Percentiles rank a stretch among this genome's conserved stretches.
These are phyloP conservation scores for Rhynchomys soricoides DNA, from an alignment of 2,113 vertebrate genomes.

Conservation along the genomic window DNA sequence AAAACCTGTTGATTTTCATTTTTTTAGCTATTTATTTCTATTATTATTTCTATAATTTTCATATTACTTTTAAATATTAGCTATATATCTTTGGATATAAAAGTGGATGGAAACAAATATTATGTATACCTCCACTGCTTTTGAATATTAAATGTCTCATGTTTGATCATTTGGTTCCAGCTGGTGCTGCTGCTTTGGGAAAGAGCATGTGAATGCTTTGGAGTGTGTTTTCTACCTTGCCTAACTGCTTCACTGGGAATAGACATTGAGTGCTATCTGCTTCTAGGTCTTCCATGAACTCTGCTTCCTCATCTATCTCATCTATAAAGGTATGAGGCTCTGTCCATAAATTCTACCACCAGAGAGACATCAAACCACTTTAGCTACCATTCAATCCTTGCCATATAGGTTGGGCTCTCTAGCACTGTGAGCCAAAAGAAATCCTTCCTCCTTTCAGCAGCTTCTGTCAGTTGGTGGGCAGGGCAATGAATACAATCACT, in stretches of 20 bases:
- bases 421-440: not conserved
- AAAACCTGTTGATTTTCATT: not conserved
- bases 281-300: not conserved
- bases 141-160: not conserved
- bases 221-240: not conserved
- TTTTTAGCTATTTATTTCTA: not conserved
- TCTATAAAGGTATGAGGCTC: not conserved
- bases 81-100: not conserved
- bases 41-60: not conserved
- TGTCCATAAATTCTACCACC: not conserved
- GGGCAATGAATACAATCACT: not conserved
- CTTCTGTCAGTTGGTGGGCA: not conserved
- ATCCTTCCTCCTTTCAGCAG: not conserved
- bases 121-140: not conserved
- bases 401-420: not conserved
- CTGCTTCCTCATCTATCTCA: not conserved
- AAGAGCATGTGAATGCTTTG: not conserved
- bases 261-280: not conserved
- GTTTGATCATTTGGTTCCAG: not conserved
- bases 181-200: not conserved
- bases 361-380: not conserved
- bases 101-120: not conserved
- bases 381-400: not conserved
- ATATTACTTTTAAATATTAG: slow-evolving; percentile 18
- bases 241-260: not conserved